Evolutionary conservation across 1,140 invertebrate genomes (phyloP).

Genomic region (Bombus impatiens): DNA sequence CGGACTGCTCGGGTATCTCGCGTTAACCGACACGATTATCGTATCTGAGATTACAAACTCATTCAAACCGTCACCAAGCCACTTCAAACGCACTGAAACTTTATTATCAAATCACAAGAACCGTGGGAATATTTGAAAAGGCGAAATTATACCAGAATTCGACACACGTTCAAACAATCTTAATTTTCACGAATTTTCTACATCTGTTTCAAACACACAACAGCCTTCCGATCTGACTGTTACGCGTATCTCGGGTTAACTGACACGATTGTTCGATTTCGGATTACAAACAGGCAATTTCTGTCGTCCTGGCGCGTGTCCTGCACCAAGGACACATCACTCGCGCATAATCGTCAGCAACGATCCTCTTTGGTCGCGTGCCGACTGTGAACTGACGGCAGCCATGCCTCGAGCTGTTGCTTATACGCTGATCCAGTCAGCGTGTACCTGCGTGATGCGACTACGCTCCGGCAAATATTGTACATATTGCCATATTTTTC

Average conservation of each 20-base stretch:
- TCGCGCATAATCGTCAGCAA: background rate
- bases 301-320: conserved; percentile 13
- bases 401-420: conserved; percentile 75
- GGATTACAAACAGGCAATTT: background rate
- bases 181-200: no score
- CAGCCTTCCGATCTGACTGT: no score
- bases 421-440: conserved; percentile 38
- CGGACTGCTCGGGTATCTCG: no score
- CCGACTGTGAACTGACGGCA: conserved; percentile 73
- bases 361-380: conserved; percentile 76
- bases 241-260: no score
- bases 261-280: background rate
- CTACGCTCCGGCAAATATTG: background rate
- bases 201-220: background rate
- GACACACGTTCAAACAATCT: no score
- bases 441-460: conserved; percentile 14
- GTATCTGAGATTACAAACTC: no score
- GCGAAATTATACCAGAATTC: no score
- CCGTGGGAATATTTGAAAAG: no score
- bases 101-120: no score
- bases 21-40: no score
- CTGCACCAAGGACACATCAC: conserved; percentile 26
- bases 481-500: background rate
- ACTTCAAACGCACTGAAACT: no score
- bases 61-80: no score